Evolutionary conservation across 2,113 vertebrate genomes (phyloP).

Genomic region (Beaufortia kweichowensis): DNA sequence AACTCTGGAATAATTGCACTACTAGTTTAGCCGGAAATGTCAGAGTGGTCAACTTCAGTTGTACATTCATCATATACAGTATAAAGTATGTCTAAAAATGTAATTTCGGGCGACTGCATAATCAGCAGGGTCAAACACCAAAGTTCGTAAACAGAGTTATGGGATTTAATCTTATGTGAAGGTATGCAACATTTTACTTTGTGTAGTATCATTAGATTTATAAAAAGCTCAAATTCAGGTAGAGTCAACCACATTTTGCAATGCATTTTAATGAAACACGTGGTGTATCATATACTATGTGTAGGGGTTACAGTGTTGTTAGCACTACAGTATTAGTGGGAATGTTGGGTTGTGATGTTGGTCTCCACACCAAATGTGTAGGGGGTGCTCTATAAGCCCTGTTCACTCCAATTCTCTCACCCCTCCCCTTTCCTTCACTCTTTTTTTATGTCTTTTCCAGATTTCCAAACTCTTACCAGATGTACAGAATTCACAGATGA

Average conservation of each 20-base stretch:
- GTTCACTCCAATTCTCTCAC: constrained; percentile 49
- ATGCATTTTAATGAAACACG: too few species aligned
- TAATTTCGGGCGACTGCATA: neutral
- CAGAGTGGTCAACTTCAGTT: neutral
- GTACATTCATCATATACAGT: constrained; percentile 18
- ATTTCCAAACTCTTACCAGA: constrained; percentile 86
- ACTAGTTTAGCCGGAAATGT: neutral
- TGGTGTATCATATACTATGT: too few species aligned
- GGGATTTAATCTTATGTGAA: neutral
- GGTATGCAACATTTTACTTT: too few species aligned
- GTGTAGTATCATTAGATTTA: too few species aligned
- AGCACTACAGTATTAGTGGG: neutral
- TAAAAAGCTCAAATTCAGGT: too few species aligned
- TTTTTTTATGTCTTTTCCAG: constrained; percentile 74
- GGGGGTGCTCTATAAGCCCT: constrained; percentile 69
- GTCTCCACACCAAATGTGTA: constrained; percentile 44
- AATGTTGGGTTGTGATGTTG: constrained; percentile 24
- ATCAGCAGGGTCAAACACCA: neutral
- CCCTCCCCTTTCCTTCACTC: constrained; percentile 66
- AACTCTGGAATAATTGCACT: constrained; percentile 52
- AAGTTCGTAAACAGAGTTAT: neutral
- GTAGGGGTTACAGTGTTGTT: neutral
- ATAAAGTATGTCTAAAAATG: neutral
- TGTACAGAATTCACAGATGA: constrained; percentile 79
- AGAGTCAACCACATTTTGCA: too few species aligned